phyloP scores from a whole-genome alignment of 1,140 invertebrate genomes.

The Hyles vespertilio region DNA sequence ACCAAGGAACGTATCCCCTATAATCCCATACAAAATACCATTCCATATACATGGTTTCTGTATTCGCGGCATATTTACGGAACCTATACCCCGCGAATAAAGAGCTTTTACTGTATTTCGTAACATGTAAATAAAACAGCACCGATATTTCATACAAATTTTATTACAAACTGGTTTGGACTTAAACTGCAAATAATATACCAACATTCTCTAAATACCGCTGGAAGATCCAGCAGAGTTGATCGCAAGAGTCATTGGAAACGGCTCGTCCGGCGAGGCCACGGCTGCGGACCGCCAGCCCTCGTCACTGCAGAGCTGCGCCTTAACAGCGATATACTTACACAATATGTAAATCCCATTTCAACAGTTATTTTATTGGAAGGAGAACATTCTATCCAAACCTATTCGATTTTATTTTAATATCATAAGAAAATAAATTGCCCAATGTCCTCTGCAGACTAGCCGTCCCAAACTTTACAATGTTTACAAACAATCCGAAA shows the following conservation, averaged over 20 bases:
- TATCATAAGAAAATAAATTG: not conserved
- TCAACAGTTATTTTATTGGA: not conserved
- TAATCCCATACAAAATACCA: too few species aligned
- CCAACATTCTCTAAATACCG: constrained; percentile 45
- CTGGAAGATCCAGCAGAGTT: constrained; percentile 37
- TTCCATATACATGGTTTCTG: too few species aligned
- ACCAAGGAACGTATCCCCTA: too few species aligned
- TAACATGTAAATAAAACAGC: constrained; percentile 32
- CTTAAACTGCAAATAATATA: constrained; percentile 69
- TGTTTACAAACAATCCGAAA: constrained; percentile 34
- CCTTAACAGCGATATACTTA: too few species aligned
- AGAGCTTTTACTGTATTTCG: too few species aligned
- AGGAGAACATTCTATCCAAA: not conserved
- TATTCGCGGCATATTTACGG: too few species aligned
- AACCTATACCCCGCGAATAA: too few species aligned
- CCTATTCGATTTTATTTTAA: constrained; percentile 1
- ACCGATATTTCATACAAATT: constrained; percentile 62
- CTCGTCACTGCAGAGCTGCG: too few species aligned
- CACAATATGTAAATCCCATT: too few species aligned
- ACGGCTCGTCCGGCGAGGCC: constrained; percentile 37
- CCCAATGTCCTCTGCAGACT: constrained; percentile 21
- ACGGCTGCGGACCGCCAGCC: too few species aligned
- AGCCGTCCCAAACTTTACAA: constrained; percentile 40
- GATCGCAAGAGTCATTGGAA: constrained; percentile 39
- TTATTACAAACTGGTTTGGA: constrained; percentile 69